Conservation (phyloP, 2,113 vertebrate genomes). For the Psammodynastes pulverulentus region DNA sequence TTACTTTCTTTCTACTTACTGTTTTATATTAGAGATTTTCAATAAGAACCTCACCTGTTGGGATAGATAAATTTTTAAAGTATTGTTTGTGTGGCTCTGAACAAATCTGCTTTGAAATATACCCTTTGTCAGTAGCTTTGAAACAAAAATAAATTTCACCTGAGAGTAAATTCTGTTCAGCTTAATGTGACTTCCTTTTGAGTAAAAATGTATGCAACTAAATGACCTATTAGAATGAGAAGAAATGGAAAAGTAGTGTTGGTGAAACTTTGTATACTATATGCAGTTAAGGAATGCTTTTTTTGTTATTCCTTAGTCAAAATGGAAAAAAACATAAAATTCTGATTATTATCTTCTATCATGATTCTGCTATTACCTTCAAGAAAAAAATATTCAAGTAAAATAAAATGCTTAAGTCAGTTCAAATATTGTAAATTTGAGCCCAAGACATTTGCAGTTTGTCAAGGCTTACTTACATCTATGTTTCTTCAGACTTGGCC, state of each 20-base stretch:
- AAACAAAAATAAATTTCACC: neutral
- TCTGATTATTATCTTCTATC: neutral
- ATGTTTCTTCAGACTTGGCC: neutral
- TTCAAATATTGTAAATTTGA: neutral
- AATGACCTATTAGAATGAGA: neutral
- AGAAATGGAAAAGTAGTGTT: neutral
- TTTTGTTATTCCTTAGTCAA: neutral
- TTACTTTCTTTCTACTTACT: neutral
- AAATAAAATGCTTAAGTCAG: neutral
- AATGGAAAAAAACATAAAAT: neutral
- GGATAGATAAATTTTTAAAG: neutral
- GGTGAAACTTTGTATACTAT: neutral
- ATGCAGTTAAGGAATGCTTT: neutral
- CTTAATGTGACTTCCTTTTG: neutral
- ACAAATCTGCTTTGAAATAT: neutral
- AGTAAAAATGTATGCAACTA: neutral
- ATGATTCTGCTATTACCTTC: neutral
- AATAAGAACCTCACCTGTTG: neutral
- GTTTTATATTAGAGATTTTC: neutral
- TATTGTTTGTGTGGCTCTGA: neutral
- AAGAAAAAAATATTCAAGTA: neutral
- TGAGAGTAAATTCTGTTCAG: neutral
- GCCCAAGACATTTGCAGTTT: neutral
- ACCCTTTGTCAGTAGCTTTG: neutral
- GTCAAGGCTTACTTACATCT: neutral